These are phyloP conservation scores for Zaprionus kolodkinae DNA, from an alignment of 1,140 invertebrate genomes.

Conservation along the genomic window DNA sequence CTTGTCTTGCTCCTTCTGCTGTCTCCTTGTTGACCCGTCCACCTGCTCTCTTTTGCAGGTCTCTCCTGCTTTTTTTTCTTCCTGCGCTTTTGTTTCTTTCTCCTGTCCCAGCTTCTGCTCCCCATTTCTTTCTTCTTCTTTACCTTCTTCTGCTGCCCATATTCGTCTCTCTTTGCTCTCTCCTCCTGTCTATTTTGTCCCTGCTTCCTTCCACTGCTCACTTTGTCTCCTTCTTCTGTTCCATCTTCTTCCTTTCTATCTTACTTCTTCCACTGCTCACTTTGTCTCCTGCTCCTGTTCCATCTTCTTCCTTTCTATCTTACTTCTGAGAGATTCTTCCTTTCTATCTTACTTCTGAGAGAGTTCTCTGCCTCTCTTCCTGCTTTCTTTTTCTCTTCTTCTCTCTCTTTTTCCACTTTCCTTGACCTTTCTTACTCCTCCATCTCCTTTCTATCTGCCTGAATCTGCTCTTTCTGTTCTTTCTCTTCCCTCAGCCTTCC, in stretches of 20 bases:
- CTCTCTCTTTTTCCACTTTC: neutral
- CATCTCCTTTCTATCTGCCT: neutral
- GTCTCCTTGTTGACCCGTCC: neutral
- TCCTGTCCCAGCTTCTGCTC: no score
- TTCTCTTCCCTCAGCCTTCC: neutral
- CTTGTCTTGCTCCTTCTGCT: no score
- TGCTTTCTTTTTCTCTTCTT: conserved; percentile 23
- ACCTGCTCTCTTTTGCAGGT: neutral
- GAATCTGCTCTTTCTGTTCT: neutral
- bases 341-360: neutral
- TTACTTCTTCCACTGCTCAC: no score
- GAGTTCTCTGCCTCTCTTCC: neutral
- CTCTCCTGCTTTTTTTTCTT: neutral
- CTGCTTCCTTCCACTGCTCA: neutral
- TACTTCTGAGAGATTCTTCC: no score
- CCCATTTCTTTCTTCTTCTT: neutral
- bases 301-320: neutral
- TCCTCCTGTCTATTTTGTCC: neutral
- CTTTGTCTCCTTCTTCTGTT: no score
- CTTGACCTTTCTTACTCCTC: neutral
- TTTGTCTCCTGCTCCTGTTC: no score
- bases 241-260: neutral
- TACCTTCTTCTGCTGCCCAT: neutral
- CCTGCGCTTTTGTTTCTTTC: neutral
- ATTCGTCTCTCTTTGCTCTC: neutral